Conservation (phyloP, 2,797 vertebrate genomes). For the Monodelphis domestica region DNA sequence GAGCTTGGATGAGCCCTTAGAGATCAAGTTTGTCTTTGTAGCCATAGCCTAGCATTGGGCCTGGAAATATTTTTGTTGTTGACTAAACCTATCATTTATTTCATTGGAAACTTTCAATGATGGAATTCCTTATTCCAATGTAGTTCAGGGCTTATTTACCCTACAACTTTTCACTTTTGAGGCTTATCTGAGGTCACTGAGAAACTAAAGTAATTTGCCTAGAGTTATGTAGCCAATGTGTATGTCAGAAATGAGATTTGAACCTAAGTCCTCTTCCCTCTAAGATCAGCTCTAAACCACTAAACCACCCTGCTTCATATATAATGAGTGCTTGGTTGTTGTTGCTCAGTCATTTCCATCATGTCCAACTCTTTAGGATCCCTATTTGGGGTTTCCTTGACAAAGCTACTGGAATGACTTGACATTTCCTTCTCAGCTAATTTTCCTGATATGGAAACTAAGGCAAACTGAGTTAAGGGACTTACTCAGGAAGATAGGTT, state of each 20-base stretch:
- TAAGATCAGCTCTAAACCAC: background rate
- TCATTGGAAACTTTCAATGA: background rate
- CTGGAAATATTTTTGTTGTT: background rate
- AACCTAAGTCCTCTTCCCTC: background rate
- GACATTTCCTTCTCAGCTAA: no score
- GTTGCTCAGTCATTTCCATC: no score
- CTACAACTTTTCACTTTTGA: background rate
- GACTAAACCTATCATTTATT: background rate
- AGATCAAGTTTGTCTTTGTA: background rate
- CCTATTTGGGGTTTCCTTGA: no score
- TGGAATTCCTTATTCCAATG: background rate
- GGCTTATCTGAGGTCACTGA: background rate
- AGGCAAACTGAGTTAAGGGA: no score
- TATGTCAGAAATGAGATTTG: background rate
- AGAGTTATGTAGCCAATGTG: background rate
- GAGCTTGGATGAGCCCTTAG: background rate
- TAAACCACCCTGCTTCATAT: background rate
- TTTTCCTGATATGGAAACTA: no score
- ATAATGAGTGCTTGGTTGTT: background rate
- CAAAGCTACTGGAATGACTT: no score
- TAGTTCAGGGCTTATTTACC: background rate
- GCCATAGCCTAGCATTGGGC: background rate
- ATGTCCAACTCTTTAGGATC: no score
- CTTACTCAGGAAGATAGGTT: no score
- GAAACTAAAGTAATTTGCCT: background rate